These are phyloP conservation scores for Cerastis leucographa DNA, from an alignment of 2,888 invertebrate species.

Conservation along the genomic window DNA sequence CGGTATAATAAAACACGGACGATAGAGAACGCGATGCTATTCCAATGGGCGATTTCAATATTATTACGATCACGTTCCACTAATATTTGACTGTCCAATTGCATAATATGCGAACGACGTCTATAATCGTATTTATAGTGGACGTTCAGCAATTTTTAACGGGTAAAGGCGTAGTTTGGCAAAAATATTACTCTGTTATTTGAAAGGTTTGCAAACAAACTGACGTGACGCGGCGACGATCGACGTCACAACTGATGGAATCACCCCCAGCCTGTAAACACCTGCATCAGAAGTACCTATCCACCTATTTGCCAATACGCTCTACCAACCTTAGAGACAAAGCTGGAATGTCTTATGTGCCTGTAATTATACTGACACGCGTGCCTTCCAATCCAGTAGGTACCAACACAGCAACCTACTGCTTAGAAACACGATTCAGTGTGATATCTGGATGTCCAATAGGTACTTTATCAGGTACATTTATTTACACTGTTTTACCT, in stretches of 20 bases:
- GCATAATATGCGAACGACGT: conserved; percentile 71
- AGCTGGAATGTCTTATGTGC: conserved; percentile 9
- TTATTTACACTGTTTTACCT: not conserved
- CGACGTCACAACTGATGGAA: conserved; percentile 12
- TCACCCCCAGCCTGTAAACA: conserved; percentile 16
- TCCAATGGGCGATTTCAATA: conserved; percentile 65
- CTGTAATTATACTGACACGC: conserved; percentile 20
- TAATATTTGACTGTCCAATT: conserved; percentile 80
- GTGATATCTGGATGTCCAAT: not conserved
- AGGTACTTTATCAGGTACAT: not conserved
- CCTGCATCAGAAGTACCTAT: conserved; percentile 2
- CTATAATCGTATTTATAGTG: conserved; percentile 73
- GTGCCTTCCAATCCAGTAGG: conserved; percentile 7
- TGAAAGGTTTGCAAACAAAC: conserved; percentile 17
- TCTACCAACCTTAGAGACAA: conserved; percentile 8
- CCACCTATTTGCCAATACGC: not conserved
- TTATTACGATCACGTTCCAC: conserved; percentile 81
- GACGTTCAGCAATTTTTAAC: conserved; percentile 39
- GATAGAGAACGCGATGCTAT: conserved; percentile 67
- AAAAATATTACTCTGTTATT: conserved; percentile 28
- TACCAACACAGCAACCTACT: not conserved
- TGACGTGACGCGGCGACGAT: not conserved
- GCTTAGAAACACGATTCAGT: conserved; percentile 10
- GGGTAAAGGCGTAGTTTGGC: conserved; percentile 15
- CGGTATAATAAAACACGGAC: conserved; percentile 62